Evolutionary conservation across 2,113 vertebrate genomes (phyloP), one percentile per base, ranked within the genome.

Genomic region (Myrmophylax atrothorax): DNA sequence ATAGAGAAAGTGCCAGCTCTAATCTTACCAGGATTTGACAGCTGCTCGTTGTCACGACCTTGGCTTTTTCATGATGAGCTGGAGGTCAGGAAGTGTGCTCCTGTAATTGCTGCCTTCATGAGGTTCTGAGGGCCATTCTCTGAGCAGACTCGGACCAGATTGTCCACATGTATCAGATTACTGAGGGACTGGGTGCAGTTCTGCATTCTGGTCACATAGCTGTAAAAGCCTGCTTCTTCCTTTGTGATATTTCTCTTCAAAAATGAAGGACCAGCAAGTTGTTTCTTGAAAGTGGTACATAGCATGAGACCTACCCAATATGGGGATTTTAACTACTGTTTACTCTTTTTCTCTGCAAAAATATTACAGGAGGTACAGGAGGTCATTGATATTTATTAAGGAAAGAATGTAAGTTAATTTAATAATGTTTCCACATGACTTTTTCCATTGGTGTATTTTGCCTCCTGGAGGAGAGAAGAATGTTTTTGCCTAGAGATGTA

Each of bases 21-120:
- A 56, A 73, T 86, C 79, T 92, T 81, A 46, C 52, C 38, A 60
- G 90, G 64, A 75, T 75, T 66, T 95, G 94, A 91, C 74, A 93
- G 62, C 38, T 84, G 63, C 53, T 92, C 6, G 0, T 44, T 85
- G 76, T 84, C 3, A 3, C 84, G 77, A 92, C 82, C 84, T 96
- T 94, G 80, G 33, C 5, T 74, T 84, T 80, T 66, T 72, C 3
- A 11, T 35, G 40, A 95, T 33, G 64, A 92, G 89, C 80, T 83
- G 52, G 89, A 96, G 70, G 63, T 89, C 93, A n/a, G 53, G 50
- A 89, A 85, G 56, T 6, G 10, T 38, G 22, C 26, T 74, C 28
- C 49, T 77, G 67, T 79, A 86, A 55, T 89, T 73, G 70, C 63
- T 63, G 66, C 42, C 73, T 86, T 66, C 52, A 9, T 50, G 67